phyloP scores from a whole-genome alignment of 2,888 invertebrate genomes.

The Salpingus planirostris region DNA sequence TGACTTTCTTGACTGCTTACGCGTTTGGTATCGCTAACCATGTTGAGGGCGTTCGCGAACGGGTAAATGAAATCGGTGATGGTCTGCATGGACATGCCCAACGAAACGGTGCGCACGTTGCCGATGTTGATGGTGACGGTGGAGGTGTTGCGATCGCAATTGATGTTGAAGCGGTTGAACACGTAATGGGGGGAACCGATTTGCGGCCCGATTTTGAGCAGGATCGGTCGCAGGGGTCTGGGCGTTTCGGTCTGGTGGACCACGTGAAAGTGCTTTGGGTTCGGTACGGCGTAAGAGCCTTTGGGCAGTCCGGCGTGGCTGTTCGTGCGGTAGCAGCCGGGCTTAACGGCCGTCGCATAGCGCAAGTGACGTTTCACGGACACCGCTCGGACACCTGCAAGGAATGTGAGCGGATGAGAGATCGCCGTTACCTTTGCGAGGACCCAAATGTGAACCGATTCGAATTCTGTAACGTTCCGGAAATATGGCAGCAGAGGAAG shows the following conservation, averaged over 20 bases:
- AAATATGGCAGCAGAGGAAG: conserved; percentile 3
- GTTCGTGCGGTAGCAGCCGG: conserved; percentile 32
- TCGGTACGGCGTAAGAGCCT: conserved; percentile 37
- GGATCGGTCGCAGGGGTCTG: conserved; percentile 26
- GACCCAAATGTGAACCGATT: not conserved
- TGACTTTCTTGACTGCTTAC: conserved; percentile 25
- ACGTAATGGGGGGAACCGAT: conserved; percentile 16
- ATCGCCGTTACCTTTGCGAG: too few relatives aligned
- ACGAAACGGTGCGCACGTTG: conserved; percentile 26
- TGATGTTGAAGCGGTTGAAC: conserved; percentile 15
- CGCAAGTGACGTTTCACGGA: conserved; percentile 3
- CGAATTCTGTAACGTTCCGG: conserved; percentile 16
- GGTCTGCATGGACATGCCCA: conserved; percentile 31
- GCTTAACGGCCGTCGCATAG: conserved; percentile 3
- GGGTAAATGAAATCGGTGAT: conserved; percentile 34
- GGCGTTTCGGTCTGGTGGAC: conserved; percentile 28
- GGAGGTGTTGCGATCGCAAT: conserved; percentile 9
- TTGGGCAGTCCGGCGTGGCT: conserved; percentile 37
- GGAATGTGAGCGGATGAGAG: too few relatives aligned
- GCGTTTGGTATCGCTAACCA: too few relatives aligned
- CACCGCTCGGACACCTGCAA: conserved; percentile 25
- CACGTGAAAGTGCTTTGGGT: conserved; percentile 39
- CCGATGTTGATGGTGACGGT: conserved; percentile 30
- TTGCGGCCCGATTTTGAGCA: conserved; percentile 22
- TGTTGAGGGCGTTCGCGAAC: conserved; percentile 33